Conservation (phyloP, 2,113 vertebrate species). For the Ascaphus truei region DNA sequence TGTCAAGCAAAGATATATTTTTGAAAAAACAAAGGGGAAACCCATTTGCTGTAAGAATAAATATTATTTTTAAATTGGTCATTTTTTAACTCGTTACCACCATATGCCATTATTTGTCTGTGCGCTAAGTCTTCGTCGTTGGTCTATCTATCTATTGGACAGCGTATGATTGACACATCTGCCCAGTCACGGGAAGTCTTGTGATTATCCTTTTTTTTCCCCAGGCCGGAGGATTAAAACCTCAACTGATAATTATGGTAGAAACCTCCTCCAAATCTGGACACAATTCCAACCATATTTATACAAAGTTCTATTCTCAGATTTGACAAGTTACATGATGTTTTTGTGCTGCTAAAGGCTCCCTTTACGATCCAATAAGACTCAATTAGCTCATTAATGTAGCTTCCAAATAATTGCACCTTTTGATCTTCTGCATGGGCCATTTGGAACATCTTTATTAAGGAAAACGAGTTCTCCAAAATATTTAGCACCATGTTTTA, state of each 20-base stretch:
- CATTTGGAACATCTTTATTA: too few species aligned
- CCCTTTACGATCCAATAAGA: not conserved
- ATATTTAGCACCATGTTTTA: too few species aligned
- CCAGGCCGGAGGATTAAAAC: not conserved
- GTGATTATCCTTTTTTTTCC: not conserved
- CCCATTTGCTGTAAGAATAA: too few species aligned
- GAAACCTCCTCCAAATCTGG: slow-evolving; percentile 19
- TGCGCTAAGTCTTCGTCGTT: too few species aligned
- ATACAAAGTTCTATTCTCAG: not conserved
- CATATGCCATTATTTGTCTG: too few species aligned
- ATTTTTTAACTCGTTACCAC: too few species aligned
- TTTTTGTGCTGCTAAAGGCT: not conserved
- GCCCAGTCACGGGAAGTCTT: not conserved
- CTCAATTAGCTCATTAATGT: too few species aligned
- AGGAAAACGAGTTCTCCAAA: too few species aligned
- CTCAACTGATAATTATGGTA: not conserved
- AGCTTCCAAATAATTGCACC: too few species aligned
- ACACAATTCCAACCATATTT: not conserved
- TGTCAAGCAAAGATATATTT: too few species aligned
- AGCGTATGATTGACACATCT: not conserved
- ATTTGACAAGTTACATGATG: not conserved
- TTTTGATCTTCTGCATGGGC: too few species aligned
- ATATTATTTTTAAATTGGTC: not conserved
- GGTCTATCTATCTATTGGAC: not conserved
- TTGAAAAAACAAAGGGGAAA: too few species aligned